A percentile compares a stretch with the other conserved stretches of the same genome.
Conservation (phyloP, 2,888 invertebrate genomes). For the Globia sparganii region DNA sequence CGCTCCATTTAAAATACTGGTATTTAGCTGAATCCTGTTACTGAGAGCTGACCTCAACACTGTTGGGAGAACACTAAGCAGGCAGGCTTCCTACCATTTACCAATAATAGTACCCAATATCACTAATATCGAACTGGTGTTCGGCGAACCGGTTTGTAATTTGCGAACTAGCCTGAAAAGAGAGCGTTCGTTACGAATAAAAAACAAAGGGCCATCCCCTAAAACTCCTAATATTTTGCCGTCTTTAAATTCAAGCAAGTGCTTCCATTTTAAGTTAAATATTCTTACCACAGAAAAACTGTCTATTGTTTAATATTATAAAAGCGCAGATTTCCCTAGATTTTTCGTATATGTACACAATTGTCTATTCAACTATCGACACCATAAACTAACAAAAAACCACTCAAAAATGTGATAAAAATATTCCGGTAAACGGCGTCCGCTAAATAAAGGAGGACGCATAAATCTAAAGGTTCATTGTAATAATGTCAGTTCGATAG, state of each 20-base stretch:
- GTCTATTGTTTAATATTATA: background rate
- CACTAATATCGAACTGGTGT: background rate
- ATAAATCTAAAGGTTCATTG: conserved; percentile 75
- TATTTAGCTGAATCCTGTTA: background rate
- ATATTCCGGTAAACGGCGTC: conserved; percentile 67
- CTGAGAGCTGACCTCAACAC: background rate
- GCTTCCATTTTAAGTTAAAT: background rate
- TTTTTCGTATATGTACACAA: background rate
- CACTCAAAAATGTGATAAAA: conserved; percentile 28
- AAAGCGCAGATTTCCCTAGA: background rate
- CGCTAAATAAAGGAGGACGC: conserved; percentile 68
- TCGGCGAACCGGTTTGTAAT: background rate
- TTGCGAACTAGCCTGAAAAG: background rate
- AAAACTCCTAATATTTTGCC: background rate
- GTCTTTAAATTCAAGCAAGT: background rate
- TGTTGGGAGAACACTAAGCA: background rate
- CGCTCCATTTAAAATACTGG: background rate
- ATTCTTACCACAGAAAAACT: background rate
- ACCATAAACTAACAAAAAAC: conserved; percentile 1
- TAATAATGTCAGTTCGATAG: conserved; percentile 63
- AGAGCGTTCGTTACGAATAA: background rate
- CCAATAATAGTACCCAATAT: background rate
- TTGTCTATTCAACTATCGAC: background rate
- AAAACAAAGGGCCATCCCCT: too few relatives aligned
- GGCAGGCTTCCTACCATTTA: background rate